phyloP scores from a whole-genome alignment of 2,113 vertebrate species.

The Perccottus glenii region DNA sequence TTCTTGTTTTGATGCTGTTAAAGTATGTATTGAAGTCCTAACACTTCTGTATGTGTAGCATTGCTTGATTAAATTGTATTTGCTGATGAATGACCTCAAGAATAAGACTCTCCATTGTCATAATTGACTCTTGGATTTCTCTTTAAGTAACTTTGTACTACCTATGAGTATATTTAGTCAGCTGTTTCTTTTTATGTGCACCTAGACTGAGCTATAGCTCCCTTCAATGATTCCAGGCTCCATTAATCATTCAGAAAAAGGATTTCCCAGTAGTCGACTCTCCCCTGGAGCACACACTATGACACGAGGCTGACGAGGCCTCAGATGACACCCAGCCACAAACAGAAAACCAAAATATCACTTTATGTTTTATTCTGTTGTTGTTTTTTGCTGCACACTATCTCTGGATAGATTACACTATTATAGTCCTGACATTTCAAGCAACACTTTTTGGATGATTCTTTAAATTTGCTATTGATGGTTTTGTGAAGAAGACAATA shows the following conservation, averaged over 20 bases:
- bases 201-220: constrained; percentile 47
- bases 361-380: constrained; percentile 9
- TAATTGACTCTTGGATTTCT: no score
- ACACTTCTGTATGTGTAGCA: not conserved
- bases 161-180: not conserved
- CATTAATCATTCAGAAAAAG: constrained; percentile 66
- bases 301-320: constrained; percentile 41
- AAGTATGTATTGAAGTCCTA: constrained; percentile 23
- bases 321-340: constrained; percentile 40
- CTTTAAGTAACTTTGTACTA: no score
- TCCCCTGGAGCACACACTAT: constrained; percentile 45
- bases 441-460: not conserved
- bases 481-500: not conserved
- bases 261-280: constrained; percentile 53
- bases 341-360: constrained; percentile 41
- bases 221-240: constrained; percentile 35
- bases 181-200: constrained; percentile 44
- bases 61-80: constrained; percentile 6
- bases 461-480: not conserved
- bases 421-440: constrained; percentile 1
- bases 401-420: not conserved
- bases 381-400: constrained; percentile 12
- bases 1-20: constrained; percentile 40
- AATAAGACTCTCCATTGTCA: not conserved
- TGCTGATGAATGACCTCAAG: not conserved